Evolutionary conservation across 37 sponge, comb jelly and placozoan genomes (phyloP).

Genomic region (Geodia barretti): DNA sequence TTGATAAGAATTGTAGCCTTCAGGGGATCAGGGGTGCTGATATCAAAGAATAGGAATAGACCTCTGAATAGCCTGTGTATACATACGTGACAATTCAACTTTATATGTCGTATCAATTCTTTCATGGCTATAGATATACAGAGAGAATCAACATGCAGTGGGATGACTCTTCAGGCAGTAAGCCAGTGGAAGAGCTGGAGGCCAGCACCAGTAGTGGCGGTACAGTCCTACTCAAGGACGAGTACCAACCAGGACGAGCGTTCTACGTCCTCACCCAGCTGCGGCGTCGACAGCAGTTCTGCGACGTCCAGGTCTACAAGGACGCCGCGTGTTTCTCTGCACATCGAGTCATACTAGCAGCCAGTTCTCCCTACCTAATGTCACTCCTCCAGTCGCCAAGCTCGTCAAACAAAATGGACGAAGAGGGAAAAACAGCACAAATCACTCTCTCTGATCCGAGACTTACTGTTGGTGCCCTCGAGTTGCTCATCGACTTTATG

Average conservation of each 20-base stretch:
- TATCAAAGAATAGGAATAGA: too few relatives aligned
- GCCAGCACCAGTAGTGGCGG: background rate
- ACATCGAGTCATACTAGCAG: conserved; percentile 33
- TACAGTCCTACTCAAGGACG: conserved; percentile 24
- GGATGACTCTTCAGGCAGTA: background rate
- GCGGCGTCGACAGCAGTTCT: conserved; percentile 17
- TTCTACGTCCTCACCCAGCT: conserved; percentile 29
- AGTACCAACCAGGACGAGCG: conserved; percentile 20
- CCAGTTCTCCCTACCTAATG: conserved; percentile 35
- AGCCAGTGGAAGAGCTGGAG: background rate
- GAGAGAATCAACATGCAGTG: too few relatives aligned
- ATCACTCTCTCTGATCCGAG: conserved; percentile 1
- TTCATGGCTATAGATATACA: too few relatives aligned
- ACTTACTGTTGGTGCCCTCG: conserved; percentile 16
- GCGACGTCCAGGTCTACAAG: conserved; percentile 30
- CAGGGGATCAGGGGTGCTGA: too few relatives aligned
- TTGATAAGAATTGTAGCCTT: too few relatives aligned
- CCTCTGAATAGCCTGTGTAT: too few relatives aligned
- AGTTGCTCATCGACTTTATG: conserved; percentile 37
- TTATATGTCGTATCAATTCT: too few relatives aligned
- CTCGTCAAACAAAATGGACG: background rate
- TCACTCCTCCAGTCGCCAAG: background rate
- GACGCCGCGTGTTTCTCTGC: conserved; percentile 7
- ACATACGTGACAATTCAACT: too few relatives aligned
- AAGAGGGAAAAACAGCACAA: background rate